Evolutionary conservation across 2,797 vertebrate species (phyloP).

Genomic region (Synanceia verrucosa): DNA sequence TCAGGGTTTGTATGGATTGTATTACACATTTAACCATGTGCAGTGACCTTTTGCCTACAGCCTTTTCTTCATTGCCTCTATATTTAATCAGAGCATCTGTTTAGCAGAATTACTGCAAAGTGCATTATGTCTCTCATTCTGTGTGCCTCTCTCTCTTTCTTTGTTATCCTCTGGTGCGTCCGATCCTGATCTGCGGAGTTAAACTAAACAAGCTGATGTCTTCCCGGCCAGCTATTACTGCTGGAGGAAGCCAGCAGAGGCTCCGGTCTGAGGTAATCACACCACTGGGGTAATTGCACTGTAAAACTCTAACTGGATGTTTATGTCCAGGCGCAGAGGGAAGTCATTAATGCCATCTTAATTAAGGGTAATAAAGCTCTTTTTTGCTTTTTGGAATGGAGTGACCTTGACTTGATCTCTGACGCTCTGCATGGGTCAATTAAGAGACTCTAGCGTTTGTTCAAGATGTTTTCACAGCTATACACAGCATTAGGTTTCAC

Average conservation of each 20-base stretch:
- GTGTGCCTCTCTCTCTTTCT: slow-evolving; percentile 19
- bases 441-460: slow-evolving; percentile 48
- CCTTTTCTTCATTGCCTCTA: slow-evolving; percentile 38
- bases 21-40: slow-evolving; percentile 37
- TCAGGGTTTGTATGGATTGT: slow-evolving; percentile 24
- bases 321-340: slow-evolving; percentile 77
- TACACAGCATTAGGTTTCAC: slow-evolving; percentile 47
- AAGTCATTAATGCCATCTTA: slow-evolving; percentile 83
- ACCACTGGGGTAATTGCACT: slow-evolving; percentile 76
- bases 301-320: slow-evolving; percentile 81
- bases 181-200: slow-evolving; percentile 64
- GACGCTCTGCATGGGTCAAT: slow-evolving; percentile 34
- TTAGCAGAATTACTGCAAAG: slow-evolving; percentile 46
- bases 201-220: slow-evolving; percentile 81
- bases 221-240: slow-evolving; percentile 71
- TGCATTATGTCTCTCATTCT: slow-evolving; percentile 15
- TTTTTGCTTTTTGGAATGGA: slow-evolving; percentile 64
- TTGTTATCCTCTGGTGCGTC: slow-evolving; percentile 54
- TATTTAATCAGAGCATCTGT: slow-evolving; percentile 59
- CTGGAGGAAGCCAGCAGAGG: slow-evolving; percentile 70
- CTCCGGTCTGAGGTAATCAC: slow-evolving; percentile 79
- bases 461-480: slow-evolving; percentile 62
- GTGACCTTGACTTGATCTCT: slow-evolving; percentile 72
- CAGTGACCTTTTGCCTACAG: slow-evolving; percentile 59
- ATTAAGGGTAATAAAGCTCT: slow-evolving; percentile 78